phyloP scores from a whole-genome alignment of 2,797 vertebrate genomes.

The Chaunax sp. region DNA sequence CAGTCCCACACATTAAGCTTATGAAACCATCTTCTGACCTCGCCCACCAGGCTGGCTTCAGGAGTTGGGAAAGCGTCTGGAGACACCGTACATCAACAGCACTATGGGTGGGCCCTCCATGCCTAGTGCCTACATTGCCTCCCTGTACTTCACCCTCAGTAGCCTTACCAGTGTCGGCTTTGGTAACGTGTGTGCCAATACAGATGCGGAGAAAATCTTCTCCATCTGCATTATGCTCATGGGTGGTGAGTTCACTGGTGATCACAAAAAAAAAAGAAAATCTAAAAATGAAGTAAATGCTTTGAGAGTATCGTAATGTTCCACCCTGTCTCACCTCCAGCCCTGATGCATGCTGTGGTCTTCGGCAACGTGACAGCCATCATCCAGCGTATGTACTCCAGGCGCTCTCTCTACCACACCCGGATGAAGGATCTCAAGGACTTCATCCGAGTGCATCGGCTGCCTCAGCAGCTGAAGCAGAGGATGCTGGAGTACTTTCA shows the following conservation, averaged over 20 bases:
- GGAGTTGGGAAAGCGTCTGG: slow-evolving; percentile 93
- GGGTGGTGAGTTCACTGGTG: slow-evolving; percentile 83
- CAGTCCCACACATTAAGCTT: too few relatives aligned
- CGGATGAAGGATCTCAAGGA: slow-evolving; percentile 97
- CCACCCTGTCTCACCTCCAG: slow-evolving; percentile 70
- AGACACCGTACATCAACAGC: slow-evolving; percentile 91
- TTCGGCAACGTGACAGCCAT: slow-evolving; percentile 98
- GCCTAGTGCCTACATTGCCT: slow-evolving; percentile 93
- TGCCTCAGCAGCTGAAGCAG: slow-evolving; percentile 95
- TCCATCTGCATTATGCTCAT: slow-evolving; percentile 98
- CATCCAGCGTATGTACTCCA: slow-evolving; percentile 98
- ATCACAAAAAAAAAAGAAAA: background rate
- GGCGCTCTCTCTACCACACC: slow-evolving; percentile 95
- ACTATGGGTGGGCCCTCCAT: slow-evolving; percentile 91
- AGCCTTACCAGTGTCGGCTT: slow-evolving; percentile 95
- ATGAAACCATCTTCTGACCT: too few relatives aligned
- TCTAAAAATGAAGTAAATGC: background rate
- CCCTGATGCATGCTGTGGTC: slow-evolving; percentile 96
- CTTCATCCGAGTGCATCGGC: slow-evolving; percentile 92
- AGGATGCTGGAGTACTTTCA: slow-evolving; percentile 97
- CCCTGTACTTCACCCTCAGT: slow-evolving; percentile 98
- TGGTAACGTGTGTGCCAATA: slow-evolving; percentile 96
- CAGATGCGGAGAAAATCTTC: slow-evolving; percentile 95
- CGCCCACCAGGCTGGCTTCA: slow-evolving; percentile 90
- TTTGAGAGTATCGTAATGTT: background rate